Percentiles rank a stretch among this genome's conserved stretches.
Conservation (phyloP, 1,140 invertebrate genomes). For the Drosophila sechellia region DNA sequence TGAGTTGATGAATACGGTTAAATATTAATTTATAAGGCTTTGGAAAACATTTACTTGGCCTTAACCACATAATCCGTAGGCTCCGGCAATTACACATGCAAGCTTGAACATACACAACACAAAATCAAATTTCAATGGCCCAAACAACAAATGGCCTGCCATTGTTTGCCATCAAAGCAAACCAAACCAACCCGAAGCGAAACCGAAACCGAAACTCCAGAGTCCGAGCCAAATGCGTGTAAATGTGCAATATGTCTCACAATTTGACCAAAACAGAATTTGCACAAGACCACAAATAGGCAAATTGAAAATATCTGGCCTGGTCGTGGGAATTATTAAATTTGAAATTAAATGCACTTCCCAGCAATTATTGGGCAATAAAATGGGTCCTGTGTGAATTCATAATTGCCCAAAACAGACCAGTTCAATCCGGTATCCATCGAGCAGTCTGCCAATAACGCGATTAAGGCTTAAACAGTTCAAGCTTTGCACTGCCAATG, state of each 20-base stretch:
- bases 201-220: conserved; percentile 20
- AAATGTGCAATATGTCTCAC: conserved; percentile 50
- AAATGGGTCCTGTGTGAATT: conserved; percentile 7
- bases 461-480: conserved; percentile 47
- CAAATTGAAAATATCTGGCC: conserved; percentile 29
- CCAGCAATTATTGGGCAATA: conserved; percentile 12
- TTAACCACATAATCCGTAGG: conserved; percentile 32
- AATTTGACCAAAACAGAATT: conserved; percentile 36
- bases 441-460: conserved; percentile 32
- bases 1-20: neutral
- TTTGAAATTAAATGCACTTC: conserved; percentile 38
- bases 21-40: conserved; percentile 1
- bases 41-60: conserved; percentile 13
- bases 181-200: conserved; percentile 12
- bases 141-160: conserved; percentile 27
- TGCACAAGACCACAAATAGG: conserved; percentile 49
- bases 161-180: conserved; percentile 38
- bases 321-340: conserved; percentile 40
- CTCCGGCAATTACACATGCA: conserved; percentile 25
- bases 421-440: conserved; percentile 14
- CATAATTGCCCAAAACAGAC: neutral
- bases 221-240: conserved; percentile 18
- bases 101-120: conserved; percentile 9
- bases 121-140: conserved; percentile 41
- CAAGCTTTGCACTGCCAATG: conserved; percentile 2